These are phyloP conservation scores for rat (Rattus norvegicus) DNA, from an alignment of 2,113 vertebrate genomes.

Conservation along the genomic window GRCr8 NC_086026.1:96151501-96152000, in stretches of 20 bases:
- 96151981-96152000: neutral
- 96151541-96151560: neutral
- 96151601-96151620: neutral
- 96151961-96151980: neutral
- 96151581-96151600: neutral
- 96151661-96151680: neutral
- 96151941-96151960: slow-evolving; percentile 44
- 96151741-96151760: neutral
- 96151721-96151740: neutral
- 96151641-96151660: neutral
- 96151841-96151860: neutral
- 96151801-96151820: slow-evolving; percentile 14
- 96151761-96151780: neutral
- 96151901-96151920: neutral
- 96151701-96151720: neutral
- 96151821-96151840: neutral
- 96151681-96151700: slow-evolving; percentile 7
- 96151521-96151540: neutral
- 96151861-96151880: neutral
- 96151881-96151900: slow-evolving; percentile 7
- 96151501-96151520: slow-evolving; percentile 45
- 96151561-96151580: slow-evolving; percentile 1
- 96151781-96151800: neutral
- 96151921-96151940: neutral
- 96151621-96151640: neutral